These are phyloP conservation scores for Lophochroa leadbeateri DNA, from an alignment of 2,113 vertebrate species.

Conservation along the genomic window DNA sequence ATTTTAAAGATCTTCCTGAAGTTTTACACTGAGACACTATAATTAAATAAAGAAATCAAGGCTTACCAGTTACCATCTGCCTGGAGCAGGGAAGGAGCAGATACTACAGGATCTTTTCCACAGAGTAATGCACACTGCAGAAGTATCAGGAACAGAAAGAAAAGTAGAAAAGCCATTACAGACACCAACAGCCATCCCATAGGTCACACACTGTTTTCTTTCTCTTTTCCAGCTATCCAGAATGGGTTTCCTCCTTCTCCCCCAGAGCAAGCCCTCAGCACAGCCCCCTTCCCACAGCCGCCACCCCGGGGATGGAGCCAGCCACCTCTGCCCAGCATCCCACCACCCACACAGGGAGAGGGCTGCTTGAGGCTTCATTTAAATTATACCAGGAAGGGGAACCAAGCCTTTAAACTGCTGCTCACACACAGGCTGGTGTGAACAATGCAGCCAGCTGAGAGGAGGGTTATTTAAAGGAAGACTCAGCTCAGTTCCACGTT, in stretches of 20 bases:
- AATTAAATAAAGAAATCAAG: constrained; percentile 61
- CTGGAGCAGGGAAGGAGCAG: background rate
- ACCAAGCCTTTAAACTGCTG: background rate
- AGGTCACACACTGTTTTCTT: background rate
- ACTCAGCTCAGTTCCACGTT: background rate
- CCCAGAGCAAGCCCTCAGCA: background rate
- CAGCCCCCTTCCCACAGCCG: background rate
- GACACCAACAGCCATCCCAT: rapidly evolving
- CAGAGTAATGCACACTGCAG: background rate
- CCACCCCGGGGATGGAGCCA: rapidly evolving
- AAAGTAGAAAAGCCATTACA: background rate
- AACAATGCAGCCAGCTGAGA: background rate
- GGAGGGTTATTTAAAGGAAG: background rate
- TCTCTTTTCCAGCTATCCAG: background rate
- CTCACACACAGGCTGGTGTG: background rate
- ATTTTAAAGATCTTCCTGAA: constrained; percentile 26
- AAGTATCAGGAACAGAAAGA: background rate
- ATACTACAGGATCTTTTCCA: background rate
- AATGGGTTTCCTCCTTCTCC: background rate
- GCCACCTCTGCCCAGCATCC: background rate
- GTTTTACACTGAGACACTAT: constrained; percentile 40
- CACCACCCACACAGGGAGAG: rapidly evolving
- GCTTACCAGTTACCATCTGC: background rate
- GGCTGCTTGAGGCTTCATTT: background rate
- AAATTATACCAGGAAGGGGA: background rate